Conservation (phyloP, 2,113 vertebrate genomes). For the Pampusana beccarii region DNA sequence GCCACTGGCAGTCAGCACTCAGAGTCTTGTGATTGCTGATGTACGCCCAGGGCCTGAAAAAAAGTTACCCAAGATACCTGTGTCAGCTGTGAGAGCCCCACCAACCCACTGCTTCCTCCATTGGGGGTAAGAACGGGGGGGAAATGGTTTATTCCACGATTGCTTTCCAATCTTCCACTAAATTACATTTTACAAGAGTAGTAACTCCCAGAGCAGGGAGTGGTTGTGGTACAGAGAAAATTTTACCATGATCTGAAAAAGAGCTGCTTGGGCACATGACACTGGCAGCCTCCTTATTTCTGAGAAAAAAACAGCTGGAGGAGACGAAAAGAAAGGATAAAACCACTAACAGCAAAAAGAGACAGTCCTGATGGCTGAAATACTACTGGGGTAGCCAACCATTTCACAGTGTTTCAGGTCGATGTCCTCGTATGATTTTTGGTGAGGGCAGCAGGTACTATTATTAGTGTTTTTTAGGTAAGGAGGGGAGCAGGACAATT, state of each 20-base stretch:
- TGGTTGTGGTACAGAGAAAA: not conserved
- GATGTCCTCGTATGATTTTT: not conserved
- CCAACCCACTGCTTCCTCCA: not conserved
- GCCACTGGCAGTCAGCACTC: not conserved
- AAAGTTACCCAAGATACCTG: not conserved
- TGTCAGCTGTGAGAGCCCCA: not conserved
- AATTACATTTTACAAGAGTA: not conserved
- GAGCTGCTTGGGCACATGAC: not conserved
- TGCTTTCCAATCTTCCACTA: not conserved
- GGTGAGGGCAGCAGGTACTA: not conserved
- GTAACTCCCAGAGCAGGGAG: not conserved
- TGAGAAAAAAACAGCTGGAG: not conserved
- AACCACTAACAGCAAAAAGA: not conserved
- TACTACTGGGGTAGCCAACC: not conserved
- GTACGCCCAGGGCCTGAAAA: not conserved
- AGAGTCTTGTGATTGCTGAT: not conserved
- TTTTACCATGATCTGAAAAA: not conserved
- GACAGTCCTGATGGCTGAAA: not conserved
- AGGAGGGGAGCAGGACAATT: not conserved
- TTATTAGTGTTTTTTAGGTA: not conserved
- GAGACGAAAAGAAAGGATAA: not conserved
- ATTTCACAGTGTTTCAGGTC: not conserved
- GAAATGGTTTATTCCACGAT: not conserved
- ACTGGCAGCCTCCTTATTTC: not conserved
- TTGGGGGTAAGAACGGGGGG: accelerated